A percentile compares a stretch with the other conserved stretches of the same genome.
phyloP scores from a whole-genome alignment of 2,888 invertebrate genomes.

The Deilephila porcellus region DNA sequence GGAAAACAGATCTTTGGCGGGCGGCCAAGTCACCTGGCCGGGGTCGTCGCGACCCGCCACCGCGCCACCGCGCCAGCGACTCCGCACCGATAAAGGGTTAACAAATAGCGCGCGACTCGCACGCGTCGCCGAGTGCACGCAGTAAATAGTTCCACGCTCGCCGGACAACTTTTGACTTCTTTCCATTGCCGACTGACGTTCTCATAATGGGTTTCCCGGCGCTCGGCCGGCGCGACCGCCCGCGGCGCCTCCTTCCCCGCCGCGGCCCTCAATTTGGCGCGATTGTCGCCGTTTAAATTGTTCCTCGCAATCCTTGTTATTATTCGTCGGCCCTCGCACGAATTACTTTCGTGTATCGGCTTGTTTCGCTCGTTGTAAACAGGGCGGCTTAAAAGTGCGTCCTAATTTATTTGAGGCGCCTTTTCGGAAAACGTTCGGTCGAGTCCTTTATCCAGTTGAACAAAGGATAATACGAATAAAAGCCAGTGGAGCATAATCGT shows the following conservation, averaged over 20 bases:
- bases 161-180: slow-evolving; percentile 78
- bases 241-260: slow-evolving; percentile 51
- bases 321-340: slow-evolving; percentile 55
- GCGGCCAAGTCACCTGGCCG: slow-evolving; percentile 79
- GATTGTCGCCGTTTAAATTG: slow-evolving; percentile 78
- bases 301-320: slow-evolving; percentile 67
- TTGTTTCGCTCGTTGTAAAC: slow-evolving; percentile 68
- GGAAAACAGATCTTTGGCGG: slow-evolving; percentile 83
- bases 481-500: slow-evolving; percentile 76
- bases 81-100: slow-evolving; percentile 74
- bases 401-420: slow-evolving; percentile 74
- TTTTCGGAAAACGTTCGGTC: slow-evolving; percentile 70
- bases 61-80: slow-evolving; percentile 54
- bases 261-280: slow-evolving; percentile 59
- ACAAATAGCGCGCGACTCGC: slow-evolving; percentile 81
- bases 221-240: slow-evolving; percentile 48
- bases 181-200: slow-evolving; percentile 73
- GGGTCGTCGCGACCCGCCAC: slow-evolving; percentile 50
- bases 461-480: slow-evolving; percentile 78
- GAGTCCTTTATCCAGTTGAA: slow-evolving; percentile 74
- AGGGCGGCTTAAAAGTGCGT: slow-evolving; percentile 68
- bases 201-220: slow-evolving; percentile 71
- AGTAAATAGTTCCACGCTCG: slow-evolving; percentile 79
- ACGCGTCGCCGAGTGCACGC: slow-evolving; percentile 75
- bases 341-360: slow-evolving; percentile 61